phyloP scores from a whole-genome alignment of 64 coral and sea anemone species.

The Montipora sp. region DNA sequence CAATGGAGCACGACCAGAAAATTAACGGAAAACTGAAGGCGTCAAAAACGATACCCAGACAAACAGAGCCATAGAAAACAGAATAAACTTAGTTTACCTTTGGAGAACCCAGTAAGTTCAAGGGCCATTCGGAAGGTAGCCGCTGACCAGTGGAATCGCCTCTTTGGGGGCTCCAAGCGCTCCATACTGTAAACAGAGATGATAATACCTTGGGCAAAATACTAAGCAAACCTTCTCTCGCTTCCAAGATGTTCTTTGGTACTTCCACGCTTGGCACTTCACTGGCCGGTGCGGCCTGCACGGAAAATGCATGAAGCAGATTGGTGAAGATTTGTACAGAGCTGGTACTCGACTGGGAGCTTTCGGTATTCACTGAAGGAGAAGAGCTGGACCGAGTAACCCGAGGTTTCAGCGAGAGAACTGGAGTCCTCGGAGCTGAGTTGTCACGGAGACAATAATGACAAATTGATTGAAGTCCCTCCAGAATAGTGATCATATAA shows the following conservation, averaged over 20 bases:
- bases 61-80: neutral
- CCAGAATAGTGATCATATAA: conserved; percentile 82
- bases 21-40: neutral
- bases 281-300: conserved; percentile 71
- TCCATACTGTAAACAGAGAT: conserved; percentile 87
- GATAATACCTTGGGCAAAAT: conserved; percentile 81
- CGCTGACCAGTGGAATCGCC: conserved; percentile 57
- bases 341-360: conserved; percentile 65
- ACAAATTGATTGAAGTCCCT: conserved; percentile 83
- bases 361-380: conserved; percentile 46
- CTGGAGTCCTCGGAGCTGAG: conserved; percentile 71
- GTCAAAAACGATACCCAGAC: neutral
- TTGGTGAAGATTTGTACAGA: conserved; percentile 93
- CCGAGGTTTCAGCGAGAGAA: conserved; percentile 88
- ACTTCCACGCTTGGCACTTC: conserved; percentile 74
- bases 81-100: conserved; percentile 51
- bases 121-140: conserved; percentile 49
- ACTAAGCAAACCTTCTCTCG: conserved; percentile 86
- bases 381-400: conserved; percentile 56
- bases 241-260: conserved; percentile 82
- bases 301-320: conserved; percentile 94
- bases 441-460: conserved; percentile 93
- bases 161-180: conserved; percentile 73
- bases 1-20: neutral
- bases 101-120: conserved; percentile 81